Conservation (phyloP, 2,888 invertebrate genomes). For the Graphium colonna region DNA sequence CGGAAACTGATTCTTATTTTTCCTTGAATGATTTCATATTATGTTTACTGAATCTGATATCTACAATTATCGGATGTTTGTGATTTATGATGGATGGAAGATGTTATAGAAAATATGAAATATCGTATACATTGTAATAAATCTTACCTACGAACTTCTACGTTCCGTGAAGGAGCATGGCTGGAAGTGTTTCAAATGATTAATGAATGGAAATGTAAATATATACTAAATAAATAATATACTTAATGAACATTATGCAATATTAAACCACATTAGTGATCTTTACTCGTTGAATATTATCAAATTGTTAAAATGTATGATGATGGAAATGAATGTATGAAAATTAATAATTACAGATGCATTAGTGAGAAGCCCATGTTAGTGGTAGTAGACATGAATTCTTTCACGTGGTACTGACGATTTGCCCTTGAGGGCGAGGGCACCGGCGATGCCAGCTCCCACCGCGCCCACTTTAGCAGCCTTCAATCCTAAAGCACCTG, state of each 20-base stretch:
- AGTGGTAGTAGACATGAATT: constrained; percentile 24
- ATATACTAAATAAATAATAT: background rate
- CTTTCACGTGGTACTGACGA: constrained; percentile 34
- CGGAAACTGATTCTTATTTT: too few species aligned
- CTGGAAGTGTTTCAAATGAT: constrained; percentile 34
- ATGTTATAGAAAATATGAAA: too few species aligned
- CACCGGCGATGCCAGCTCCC: constrained; percentile 57
- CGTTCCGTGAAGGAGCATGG: constrained; percentile 41
- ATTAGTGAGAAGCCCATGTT: constrained; percentile 23
- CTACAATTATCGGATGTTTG: too few species aligned
- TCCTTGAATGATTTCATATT: too few species aligned
- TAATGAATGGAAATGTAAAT: constrained; percentile 27
- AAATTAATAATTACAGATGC: constrained; percentile 18
- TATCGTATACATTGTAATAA: too few species aligned
- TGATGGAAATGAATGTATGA: constrained; percentile 8
- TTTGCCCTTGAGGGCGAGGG: constrained; percentile 59
- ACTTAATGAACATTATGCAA: background rate
- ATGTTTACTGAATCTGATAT: too few species aligned
- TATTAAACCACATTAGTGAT: background rate
- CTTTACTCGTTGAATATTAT: background rate
- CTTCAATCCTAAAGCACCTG: constrained; percentile 53
- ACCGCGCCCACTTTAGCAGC: constrained; percentile 66
- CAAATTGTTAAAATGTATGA: background rate
- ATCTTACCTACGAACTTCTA: constrained; percentile 55
- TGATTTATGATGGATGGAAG: too few species aligned